These are phyloP conservation scores for Gryllus longicercus DNA, from an alignment of 2,888 invertebrate genomes.

Conservation along the genomic window DNA sequence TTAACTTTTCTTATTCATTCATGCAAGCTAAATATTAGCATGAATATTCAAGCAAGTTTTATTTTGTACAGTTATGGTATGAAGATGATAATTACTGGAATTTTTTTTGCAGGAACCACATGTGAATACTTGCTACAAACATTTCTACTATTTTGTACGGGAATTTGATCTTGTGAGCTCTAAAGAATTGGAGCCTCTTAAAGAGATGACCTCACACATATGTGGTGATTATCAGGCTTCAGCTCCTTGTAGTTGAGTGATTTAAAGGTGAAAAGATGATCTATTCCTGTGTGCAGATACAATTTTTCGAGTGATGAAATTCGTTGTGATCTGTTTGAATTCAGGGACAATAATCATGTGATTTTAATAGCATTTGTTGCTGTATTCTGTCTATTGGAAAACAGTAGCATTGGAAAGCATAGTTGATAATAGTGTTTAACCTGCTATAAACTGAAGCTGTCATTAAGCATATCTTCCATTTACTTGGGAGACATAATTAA, in stretches of 20 bases:
- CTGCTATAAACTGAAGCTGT: no score
- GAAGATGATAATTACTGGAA: conserved; percentile 19
- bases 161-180: conserved; percentile 79
- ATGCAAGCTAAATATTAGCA: no score
- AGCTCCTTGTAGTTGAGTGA: conserved; percentile 21
- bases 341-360: no score
- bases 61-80: background rate
- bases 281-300: no score
- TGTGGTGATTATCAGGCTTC: conserved; percentile 55
- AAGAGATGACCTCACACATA: conserved; percentile 70
- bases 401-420: no score
- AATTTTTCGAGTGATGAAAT: no score
- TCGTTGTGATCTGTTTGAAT: no score
- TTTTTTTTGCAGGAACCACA: conserved; percentile 71
- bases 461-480: no score
- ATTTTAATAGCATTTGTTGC: no score
- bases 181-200: conserved; percentile 81
- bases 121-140: conserved; percentile 91
- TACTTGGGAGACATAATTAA: no score
- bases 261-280: background rate
- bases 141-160: conserved; percentile 87
- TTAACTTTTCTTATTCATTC: background rate
- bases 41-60: background rate
- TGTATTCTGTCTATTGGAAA: no score
- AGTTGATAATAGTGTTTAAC: no score